Evolutionary conservation across 2,113 vertebrate species (phyloP).

Genomic region (Geococcyx californianus): DNA sequence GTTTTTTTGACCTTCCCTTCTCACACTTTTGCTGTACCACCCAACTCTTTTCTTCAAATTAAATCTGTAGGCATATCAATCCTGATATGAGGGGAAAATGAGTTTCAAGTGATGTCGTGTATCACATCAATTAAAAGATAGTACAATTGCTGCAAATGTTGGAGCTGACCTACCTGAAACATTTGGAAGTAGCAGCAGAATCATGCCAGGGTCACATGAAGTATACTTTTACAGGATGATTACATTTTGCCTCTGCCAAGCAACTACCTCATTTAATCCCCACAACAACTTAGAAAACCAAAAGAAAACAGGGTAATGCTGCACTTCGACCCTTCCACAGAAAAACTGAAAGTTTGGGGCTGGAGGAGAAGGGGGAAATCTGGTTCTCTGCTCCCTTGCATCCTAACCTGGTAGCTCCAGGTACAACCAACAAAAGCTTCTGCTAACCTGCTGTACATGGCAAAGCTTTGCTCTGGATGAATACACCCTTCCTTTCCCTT

Average conservation of each 20-base stretch:
- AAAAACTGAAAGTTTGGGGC: background rate
- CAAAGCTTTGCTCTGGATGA: background rate
- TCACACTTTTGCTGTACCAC: background rate
- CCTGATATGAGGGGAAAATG: background rate
- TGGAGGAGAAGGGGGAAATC: background rate
- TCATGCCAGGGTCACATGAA: background rate
- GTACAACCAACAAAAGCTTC: background rate
- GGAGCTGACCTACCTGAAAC: background rate
- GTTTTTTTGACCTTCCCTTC: constrained; percentile 20
- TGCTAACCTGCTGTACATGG: background rate
- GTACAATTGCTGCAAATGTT: background rate
- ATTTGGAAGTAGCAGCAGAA: background rate
- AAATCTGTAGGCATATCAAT: background rate
- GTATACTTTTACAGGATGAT: background rate
- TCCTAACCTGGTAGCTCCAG: background rate
- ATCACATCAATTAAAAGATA: background rate
- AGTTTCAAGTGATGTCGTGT: background rate
- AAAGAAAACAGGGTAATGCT: background rate
- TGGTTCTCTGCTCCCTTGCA: background rate
- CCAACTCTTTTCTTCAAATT: background rate
- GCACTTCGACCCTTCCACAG: background rate
- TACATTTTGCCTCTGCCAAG: background rate
- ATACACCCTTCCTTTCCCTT: background rate
- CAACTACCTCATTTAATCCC: background rate
- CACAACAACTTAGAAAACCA: background rate